Evolutionary conservation across 2,888 invertebrate genomes (phyloP).

Genomic region (Nesidiocoris tenuis): DNA sequence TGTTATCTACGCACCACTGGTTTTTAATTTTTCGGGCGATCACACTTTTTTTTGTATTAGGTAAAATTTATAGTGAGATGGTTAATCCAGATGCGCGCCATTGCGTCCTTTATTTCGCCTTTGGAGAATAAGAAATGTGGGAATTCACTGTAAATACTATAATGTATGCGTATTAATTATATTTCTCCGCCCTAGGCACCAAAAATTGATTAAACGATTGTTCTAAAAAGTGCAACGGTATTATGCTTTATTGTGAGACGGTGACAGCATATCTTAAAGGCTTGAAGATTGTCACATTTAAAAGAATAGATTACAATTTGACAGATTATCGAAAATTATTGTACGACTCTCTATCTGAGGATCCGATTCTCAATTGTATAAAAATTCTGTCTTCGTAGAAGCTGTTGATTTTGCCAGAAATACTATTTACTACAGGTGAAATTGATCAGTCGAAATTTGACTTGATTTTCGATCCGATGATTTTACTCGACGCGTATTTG

Average conservation of each 20-base stretch:
- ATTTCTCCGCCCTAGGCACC: neutral
- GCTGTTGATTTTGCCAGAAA: neutral
- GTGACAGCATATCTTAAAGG: neutral
- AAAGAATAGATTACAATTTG: neutral
- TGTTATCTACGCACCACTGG: too few species aligned
- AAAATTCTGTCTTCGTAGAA: neutral
- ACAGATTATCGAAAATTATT: neutral
- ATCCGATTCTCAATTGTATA: neutral
- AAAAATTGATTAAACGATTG: constrained; percentile 10
- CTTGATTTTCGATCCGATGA: too few species aligned
- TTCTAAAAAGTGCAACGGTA: constrained; percentile 32
- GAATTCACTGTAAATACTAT: constrained; percentile 7
- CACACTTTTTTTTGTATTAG: too few species aligned
- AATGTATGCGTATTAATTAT: constrained; percentile 3
- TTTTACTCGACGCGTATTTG: neutral
- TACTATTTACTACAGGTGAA: neutral
- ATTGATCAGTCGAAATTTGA: too few species aligned
- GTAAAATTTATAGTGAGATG: too few species aligned
- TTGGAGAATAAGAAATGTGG: neutral
- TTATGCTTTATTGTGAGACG: constrained; percentile 32
- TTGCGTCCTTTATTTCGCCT: too few species aligned
- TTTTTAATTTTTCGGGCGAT: too few species aligned
- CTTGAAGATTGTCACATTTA: neutral
- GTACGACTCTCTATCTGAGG: neutral
- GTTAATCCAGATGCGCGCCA: too few species aligned